A percentile compares a stretch with the other conserved stretches of the same genome.
phyloP scores from a whole-genome alignment of 2,888 invertebrate species.

The Heteromurus nitidus region DNA sequence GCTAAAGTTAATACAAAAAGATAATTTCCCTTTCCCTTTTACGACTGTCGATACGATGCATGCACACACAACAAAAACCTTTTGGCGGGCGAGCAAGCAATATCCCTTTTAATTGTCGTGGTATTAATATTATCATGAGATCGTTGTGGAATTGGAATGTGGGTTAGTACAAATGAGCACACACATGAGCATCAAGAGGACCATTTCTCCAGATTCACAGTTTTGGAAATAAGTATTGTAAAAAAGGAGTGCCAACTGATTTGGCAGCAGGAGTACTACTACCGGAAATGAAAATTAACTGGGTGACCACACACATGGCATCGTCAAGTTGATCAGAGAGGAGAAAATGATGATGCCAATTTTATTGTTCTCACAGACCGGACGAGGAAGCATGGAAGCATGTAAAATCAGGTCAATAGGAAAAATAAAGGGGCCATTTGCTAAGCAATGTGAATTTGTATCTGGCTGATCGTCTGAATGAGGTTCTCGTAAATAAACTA shows the following conservation, averaged over 20 bases:
- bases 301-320: conserved; percentile 35
- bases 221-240: too few species aligned
- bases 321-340: not conserved
- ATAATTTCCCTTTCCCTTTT: not conserved
- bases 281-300: conserved; percentile 33
- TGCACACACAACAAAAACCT: not conserved
- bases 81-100: not conserved
- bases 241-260: conserved; percentile 8
- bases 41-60: not conserved
- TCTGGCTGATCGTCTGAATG: too few species aligned
- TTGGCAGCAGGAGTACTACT: conserved; percentile 11
- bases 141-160: too few species aligned
- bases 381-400: too few species aligned
- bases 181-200: not conserved
- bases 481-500: too few species aligned
- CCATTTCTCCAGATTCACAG: too few species aligned
- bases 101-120: not conserved
- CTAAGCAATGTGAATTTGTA: too few species aligned
- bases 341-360: conserved; percentile 14
- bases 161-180: not conserved
- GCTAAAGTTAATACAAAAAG: too few species aligned
- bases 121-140: not conserved
- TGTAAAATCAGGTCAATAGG: too few species aligned
- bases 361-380: not conserved
- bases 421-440: too few species aligned